Evolutionary conservation across 2,888 invertebrate genomes (phyloP).

Genomic region (Polyommatus icarus): DNA sequence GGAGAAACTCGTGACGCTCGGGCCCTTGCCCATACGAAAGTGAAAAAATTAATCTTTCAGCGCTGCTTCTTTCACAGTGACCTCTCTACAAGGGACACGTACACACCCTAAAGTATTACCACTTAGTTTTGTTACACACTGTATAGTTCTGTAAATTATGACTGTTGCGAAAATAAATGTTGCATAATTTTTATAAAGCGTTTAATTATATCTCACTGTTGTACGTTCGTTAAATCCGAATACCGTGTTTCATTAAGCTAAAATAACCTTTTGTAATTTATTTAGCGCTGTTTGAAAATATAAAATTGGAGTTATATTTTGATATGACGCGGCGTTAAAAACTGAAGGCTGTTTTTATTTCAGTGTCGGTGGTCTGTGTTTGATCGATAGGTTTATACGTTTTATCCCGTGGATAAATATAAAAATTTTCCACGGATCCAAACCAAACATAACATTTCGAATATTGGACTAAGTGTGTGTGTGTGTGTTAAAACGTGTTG

Average conservation of each 20-base stretch:
- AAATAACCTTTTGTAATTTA: constrained; percentile 1
- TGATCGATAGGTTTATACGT: neutral
- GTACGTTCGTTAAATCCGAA: neutral
- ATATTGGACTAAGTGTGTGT: neutral
- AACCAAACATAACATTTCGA: neutral
- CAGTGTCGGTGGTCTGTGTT: neutral
- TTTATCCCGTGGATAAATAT: neutral
- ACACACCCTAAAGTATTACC: too few species aligned
- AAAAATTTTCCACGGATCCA: neutral
- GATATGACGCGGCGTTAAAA: neutral
- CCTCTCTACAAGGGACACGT: too few species aligned
- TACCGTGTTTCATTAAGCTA: neutral
- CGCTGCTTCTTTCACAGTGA: too few species aligned
- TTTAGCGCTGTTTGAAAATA: constrained; percentile 9
- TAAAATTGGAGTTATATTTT: neutral
- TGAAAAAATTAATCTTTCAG: too few species aligned
- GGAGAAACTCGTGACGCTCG: too few species aligned
- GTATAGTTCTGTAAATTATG: too few species aligned
- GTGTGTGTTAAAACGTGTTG: neutral
- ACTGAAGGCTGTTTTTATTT: neutral
- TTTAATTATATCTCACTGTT: neutral
- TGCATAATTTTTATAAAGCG: neutral
- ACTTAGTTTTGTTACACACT: too few species aligned
- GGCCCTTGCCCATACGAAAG: too few species aligned
- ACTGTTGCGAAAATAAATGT: neutral